These are phyloP conservation scores for Calcarius lapponicus DNA, from an alignment of 2,797 vertebrate genomes.

Conservation along the genomic window DNA sequence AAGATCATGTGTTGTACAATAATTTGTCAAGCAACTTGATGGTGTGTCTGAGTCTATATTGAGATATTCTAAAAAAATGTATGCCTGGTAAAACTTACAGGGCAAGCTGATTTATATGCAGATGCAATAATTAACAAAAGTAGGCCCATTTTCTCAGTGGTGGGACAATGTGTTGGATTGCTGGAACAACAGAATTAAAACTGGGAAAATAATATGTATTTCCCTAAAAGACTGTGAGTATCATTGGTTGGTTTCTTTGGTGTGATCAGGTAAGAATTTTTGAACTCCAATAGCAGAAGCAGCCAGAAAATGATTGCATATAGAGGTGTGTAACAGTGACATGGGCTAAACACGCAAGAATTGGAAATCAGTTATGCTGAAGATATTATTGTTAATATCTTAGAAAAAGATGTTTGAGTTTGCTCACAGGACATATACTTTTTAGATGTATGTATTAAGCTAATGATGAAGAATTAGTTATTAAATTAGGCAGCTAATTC, in stretches of 20 bases:
- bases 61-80: not conserved
- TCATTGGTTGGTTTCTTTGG: not conserved
- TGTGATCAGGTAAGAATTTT: not conserved
- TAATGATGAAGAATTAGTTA: not conserved
- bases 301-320: not conserved
- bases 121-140: not conserved
- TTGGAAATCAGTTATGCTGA: conserved; percentile 18
- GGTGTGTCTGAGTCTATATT: not conserved
- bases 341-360: not conserved
- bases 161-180: not conserved
- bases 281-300: not conserved
- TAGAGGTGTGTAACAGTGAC: not conserved
- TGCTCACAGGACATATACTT: not conserved
- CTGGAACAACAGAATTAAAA: not conserved
- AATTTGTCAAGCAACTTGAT: not conserved
- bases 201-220: not conserved
- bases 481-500: not conserved
- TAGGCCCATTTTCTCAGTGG: not conserved
- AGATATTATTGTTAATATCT: not conserved
- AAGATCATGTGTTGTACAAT: not conserved
- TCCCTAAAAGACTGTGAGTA: not conserved
- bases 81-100: not conserved
- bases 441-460: not conserved
- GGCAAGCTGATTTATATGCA: not conserved
- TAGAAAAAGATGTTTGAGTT: not conserved